Evolutionary conservation across 2,797 vertebrate genomes (phyloP).

Genomic region (Neopelma chrysocephalum): DNA sequence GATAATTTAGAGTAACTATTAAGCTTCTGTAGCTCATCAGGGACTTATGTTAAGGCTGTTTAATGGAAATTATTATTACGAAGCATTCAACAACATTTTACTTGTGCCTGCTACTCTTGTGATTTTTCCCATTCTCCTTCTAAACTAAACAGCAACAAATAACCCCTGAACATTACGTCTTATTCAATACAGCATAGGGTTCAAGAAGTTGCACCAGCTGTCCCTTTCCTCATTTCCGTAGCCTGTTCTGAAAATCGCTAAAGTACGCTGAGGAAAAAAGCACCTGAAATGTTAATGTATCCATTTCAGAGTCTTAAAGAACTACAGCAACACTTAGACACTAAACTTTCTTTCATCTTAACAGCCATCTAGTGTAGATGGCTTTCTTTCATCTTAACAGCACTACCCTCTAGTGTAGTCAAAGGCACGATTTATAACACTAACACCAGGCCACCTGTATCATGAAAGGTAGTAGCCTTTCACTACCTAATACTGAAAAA

Average conservation of each 20-base stretch:
- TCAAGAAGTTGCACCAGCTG: background rate
- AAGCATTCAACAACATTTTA: background rate
- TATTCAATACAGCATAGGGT: background rate
- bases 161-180: background rate
- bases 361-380: background rate
- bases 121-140: background rate
- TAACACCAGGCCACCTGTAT: background rate
- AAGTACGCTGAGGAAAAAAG: background rate
- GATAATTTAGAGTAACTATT: slow-evolving; percentile 35
- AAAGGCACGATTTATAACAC: background rate
- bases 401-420: background rate
- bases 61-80: background rate
- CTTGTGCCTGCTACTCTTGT: background rate
- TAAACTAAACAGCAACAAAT: background rate
- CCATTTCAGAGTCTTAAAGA: background rate
- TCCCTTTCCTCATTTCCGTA: background rate
- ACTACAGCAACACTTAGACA: background rate
- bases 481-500: background rate
- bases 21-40: background rate
- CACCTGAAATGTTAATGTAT: background rate
- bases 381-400: background rate
- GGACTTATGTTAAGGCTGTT: background rate
- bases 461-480: background rate
- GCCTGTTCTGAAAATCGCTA: background rate
- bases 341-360: background rate